These are phyloP conservation scores for Amblyraja radiata DNA, from an alignment of 2,797 vertebrate species.

Conservation along the genomic window DNA sequence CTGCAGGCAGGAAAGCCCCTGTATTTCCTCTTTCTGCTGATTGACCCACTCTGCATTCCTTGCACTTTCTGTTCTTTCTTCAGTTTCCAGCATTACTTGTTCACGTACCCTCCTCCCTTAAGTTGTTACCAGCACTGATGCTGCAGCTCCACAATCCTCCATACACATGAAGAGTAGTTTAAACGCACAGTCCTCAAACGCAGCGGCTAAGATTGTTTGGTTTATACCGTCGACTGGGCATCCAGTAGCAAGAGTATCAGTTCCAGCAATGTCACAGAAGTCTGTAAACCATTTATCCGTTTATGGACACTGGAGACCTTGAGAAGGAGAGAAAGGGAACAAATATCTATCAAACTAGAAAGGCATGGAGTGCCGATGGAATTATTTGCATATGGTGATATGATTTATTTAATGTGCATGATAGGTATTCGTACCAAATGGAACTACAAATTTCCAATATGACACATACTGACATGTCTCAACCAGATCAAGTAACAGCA, in stretches of 20 bases:
- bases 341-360: neutral
- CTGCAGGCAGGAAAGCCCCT: neutral
- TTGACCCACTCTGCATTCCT: neutral
- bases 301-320: neutral
- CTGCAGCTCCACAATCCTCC: neutral
- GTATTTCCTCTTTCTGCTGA: neutral
- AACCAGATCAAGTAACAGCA: neutral
- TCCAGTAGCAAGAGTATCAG: neutral
- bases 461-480: neutral
- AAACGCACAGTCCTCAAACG: neutral
- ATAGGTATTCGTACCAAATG: neutral
- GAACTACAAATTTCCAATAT: slow-evolving; percentile 18
- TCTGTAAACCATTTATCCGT: neutral
- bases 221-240: neutral
- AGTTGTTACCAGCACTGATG: neutral
- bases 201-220: neutral
- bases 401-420: slow-evolving; percentile 12
- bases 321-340: slow-evolving; percentile 26
- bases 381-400: slow-evolving; percentile 30
- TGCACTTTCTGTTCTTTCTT: neutral
- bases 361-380: neutral
- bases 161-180: neutral
- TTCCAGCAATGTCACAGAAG: neutral
- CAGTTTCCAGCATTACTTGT: neutral
- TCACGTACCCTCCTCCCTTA: neutral